Percentiles rank a stretch among this genome's conserved stretches.
Evolutionary conservation across 2,113 vertebrate species (phyloP).

Genomic region (Aspiorhynchus laticeps): DNA sequence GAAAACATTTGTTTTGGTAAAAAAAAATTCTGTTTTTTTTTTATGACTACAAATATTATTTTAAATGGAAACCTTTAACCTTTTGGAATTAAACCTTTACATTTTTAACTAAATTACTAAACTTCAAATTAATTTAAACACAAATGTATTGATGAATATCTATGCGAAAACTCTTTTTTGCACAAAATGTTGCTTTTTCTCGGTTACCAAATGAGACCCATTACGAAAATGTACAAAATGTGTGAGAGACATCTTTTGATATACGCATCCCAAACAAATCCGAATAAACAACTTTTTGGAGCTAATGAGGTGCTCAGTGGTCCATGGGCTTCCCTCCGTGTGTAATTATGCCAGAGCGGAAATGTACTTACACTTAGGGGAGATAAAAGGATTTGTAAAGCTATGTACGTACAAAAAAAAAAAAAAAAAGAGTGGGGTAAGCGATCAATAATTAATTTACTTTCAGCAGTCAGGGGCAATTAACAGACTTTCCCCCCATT

Average conservation of each 20-base stretch:
- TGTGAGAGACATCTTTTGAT: not conserved
- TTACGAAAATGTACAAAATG: not conserved
- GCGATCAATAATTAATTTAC: conserved; percentile 85
- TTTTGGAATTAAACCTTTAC: too few species aligned
- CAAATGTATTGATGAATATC: not conserved
- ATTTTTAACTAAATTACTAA: too few species aligned
- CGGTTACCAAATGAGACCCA: not conserved
- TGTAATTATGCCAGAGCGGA: conserved; percentile 72
- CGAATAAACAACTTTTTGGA: conserved; percentile 52
- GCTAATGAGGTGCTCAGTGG: conserved; percentile 62
- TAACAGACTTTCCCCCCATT: conserved; percentile 76
- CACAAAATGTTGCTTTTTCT: not conserved
- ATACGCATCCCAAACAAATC: conserved; percentile 21
- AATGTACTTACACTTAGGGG: conserved; percentile 71
- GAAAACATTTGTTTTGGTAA: not conserved
- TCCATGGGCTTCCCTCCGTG: conserved; percentile 56
- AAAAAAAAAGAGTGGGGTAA: conserved; percentile 71
- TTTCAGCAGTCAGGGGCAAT: conserved; percentile 81
- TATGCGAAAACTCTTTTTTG: not conserved
- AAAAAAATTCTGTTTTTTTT: too few species aligned
- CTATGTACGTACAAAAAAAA: conserved; percentile 71
- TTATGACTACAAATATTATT: too few species aligned
- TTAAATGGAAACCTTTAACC: too few species aligned
- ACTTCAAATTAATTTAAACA: not conserved
- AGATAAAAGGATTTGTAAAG: conserved; percentile 81